Evolutionary conservation across 2,113 vertebrate genomes (phyloP).

Genomic region (Ibidorhyncha struthersii): DNA sequence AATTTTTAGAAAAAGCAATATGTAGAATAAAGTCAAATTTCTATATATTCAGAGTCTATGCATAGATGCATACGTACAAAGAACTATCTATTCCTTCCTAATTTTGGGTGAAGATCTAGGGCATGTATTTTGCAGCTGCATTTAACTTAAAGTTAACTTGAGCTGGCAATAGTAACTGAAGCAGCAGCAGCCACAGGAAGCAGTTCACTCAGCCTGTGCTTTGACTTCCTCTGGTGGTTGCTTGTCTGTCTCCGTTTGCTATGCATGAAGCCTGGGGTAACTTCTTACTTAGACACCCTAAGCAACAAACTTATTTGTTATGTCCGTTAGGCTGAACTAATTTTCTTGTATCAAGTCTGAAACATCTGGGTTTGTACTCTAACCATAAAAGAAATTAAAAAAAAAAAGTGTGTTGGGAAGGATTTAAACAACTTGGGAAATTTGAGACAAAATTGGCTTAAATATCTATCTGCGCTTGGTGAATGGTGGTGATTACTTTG

Average conservation of each 20-base stretch:
- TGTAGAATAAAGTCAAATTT: not conserved
- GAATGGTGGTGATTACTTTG: not conserved
- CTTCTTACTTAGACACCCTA: not conserved
- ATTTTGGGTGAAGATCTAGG: not conserved
- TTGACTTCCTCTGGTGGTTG: not conserved
- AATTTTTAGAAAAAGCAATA: not conserved
- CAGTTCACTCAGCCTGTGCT: not conserved
- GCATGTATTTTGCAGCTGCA: not conserved
- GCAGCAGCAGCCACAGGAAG: not conserved
- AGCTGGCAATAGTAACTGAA: not conserved
- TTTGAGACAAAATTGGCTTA: not conserved
- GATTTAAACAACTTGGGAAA: not conserved
- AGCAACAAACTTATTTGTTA: not conserved
- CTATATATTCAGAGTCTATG: fast-evolving
- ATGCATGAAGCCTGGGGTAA: not conserved
- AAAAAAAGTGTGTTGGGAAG: not conserved
- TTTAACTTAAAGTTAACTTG: too few species aligned
- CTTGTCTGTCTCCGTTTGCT: not conserved
- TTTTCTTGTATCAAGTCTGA: not conserved
- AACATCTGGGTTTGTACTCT: not conserved
- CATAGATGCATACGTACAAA: fast-evolving
- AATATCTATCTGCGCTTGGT: not conserved
- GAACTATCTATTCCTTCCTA: too few species aligned
- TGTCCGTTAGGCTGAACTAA: not conserved
- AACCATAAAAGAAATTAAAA: not conserved